These are phyloP conservation scores for Protonemura montana DNA, from an alignment of 2,888 invertebrate genomes.

Conservation along the genomic window DNA sequence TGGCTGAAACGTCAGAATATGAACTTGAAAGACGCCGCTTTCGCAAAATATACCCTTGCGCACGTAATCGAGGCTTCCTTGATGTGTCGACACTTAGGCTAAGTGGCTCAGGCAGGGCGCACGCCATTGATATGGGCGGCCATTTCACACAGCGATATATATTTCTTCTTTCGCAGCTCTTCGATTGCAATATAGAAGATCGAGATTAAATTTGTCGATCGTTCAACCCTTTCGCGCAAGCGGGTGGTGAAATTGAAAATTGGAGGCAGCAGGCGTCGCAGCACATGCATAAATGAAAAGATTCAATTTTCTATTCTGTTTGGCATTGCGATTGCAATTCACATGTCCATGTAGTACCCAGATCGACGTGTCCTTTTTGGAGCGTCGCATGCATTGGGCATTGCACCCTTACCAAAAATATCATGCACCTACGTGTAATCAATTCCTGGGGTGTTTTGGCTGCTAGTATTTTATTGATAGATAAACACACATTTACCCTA, in stretches of 20 bases:
- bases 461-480: slow-evolving; percentile 21
- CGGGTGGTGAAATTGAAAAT: background rate
- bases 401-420: background rate
- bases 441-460: background rate
- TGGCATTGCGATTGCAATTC: background rate
- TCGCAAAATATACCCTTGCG: no score
- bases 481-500: background rate
- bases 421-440: background rate
- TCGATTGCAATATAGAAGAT: background rate
- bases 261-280: background rate
- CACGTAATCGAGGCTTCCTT: no score
- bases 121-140: background rate
- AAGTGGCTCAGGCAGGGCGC: no score
- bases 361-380: background rate
- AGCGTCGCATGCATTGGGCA: background rate
- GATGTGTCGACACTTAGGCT: no score
- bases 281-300: slow-evolving; percentile 7
- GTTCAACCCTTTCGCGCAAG: background rate
- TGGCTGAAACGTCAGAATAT: no score
- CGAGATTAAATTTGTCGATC: background rate
- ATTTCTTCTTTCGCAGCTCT: background rate
- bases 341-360: background rate
- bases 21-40: no score
- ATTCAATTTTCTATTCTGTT: slow-evolving; percentile 12
- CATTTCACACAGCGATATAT: background rate